Evolutionary conservation across 2,888 invertebrate species (phyloP).

Genomic region (Drosophila hamatofila): DNA sequence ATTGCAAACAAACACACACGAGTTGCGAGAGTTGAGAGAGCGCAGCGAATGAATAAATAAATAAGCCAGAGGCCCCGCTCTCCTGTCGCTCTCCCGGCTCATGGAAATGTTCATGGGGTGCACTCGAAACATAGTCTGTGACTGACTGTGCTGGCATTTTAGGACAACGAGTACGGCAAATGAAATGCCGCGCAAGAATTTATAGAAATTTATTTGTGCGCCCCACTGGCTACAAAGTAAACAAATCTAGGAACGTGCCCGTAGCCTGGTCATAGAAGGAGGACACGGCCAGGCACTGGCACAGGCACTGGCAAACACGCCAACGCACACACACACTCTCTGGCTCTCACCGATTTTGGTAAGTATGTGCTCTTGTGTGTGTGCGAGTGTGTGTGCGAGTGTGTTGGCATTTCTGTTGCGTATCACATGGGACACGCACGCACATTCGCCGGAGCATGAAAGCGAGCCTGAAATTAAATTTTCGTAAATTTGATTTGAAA

Average conservation of each 20-base stretch:
- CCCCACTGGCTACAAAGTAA: slow-evolving; percentile 69
- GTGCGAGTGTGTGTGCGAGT: slow-evolving; percentile 16
- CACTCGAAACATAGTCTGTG: slow-evolving; percentile 45
- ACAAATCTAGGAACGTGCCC: slow-evolving; percentile 76
- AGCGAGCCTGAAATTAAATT: slow-evolving; percentile 75
- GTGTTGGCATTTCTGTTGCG: slow-evolving; percentile 12
- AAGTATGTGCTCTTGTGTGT: slow-evolving; percentile 7
- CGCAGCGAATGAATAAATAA: slow-evolving; percentile 78
- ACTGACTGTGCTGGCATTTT: slow-evolving; percentile 67
- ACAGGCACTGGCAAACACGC: slow-evolving; percentile 43
- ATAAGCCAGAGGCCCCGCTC: slow-evolving; percentile 59
- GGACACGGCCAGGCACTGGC: slow-evolving; percentile 40
- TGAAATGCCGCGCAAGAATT: slow-evolving; percentile 81
- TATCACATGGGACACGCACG: slow-evolving; percentile 60
- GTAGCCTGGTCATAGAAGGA: slow-evolving; percentile 51
- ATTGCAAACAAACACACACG: slow-evolving; percentile 68
- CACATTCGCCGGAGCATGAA: slow-evolving; percentile 68
- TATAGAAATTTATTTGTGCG: slow-evolving; percentile 79
- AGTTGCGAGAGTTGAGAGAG: slow-evolving; percentile 49
- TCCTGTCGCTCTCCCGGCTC: slow-evolving; percentile 13
- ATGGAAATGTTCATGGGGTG: slow-evolving; percentile 9
- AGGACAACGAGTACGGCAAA: slow-evolving; percentile 67
- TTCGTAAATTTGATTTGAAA: slow-evolving; percentile 76
- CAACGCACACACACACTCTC: slow-evolving; percentile 20
- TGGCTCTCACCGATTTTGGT: not conserved